These are phyloP conservation scores for Bimastos eiseni DNA, from an alignment of 2,888 invertebrate species.

Conservation along the genomic window DNA sequence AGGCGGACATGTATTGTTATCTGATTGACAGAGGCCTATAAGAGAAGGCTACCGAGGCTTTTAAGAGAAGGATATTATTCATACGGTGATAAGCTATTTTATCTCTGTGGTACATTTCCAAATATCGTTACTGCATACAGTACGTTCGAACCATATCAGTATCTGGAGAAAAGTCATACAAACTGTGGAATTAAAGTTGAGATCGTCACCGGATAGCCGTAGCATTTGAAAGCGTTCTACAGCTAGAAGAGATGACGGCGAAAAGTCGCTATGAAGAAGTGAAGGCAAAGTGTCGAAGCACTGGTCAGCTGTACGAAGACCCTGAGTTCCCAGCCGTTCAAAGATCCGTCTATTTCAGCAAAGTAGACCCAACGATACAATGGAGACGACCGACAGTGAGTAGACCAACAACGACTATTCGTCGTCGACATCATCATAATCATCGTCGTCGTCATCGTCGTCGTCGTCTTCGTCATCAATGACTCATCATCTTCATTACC, in stretches of 20 bases:
- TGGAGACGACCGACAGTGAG: constrained; percentile 81
- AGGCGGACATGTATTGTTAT: background rate
- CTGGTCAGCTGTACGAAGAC: constrained; percentile 83
- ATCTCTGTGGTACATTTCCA: background rate
- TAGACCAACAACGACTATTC: too few species aligned
- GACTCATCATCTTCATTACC: too few species aligned
- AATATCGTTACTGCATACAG: background rate
- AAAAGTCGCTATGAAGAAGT: constrained; percentile 25
- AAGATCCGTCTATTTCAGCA: constrained; percentile 81
- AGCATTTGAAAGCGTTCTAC: background rate
- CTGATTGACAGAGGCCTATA: background rate
- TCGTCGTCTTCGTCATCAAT: background rate
- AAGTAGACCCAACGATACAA: constrained; percentile 77
- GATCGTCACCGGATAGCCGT: background rate
- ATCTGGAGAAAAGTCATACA: background rate
- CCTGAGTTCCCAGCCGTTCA: constrained; percentile 82
- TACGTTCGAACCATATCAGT: background rate
- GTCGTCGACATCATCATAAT: background rate
- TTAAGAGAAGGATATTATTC: background rate
- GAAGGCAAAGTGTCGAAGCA: background rate
- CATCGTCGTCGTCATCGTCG: background rate
- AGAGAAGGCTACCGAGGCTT: background rate
- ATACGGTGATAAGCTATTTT: background rate
- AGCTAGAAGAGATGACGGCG: background rate
- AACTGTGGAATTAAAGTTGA: background rate